Base-by-base conservation (phyloP, 2,113 vertebrate genomes). In the Hylia prasina region DNA sequence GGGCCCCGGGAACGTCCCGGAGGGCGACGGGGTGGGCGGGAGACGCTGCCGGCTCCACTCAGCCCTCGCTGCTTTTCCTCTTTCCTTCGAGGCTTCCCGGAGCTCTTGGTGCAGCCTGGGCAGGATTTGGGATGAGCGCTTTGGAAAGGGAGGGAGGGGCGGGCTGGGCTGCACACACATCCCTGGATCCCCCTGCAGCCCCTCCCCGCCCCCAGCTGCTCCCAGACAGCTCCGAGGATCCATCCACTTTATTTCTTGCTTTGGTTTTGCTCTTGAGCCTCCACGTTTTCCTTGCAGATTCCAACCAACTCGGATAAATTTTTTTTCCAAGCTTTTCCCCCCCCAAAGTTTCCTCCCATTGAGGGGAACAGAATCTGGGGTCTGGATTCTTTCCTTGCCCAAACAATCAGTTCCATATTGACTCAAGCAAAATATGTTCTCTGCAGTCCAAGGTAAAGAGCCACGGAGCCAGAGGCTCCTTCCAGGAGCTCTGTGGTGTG, bases 391-490 rank as follows among this genome's bases (percentile, higher is more conserved):
- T 88, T 35, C 16, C 80, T 90, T 64, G 61, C 60, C 58, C 66
- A 50, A 82, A 87, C 70, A 87, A 91, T 87, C 42, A 23, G 23
- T 80, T 82, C 57, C 53, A 6, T 80, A 82, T 90, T 97, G 93
- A 89, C 82, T 82, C 72, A 82, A 88, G 89, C 8, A 2, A 95
- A 92, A 87, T 84, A 92, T 56, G 77, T 91, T 94, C 42, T 77
- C 50, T 77, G 82, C 71, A 58, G 50, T 93, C 87, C 91, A 93
- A 23, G 5, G 42, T 90, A 91, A 89, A 93, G 91, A 45, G 47
- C 39, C 5, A 2, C 0, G 4, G 81, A 93, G 89, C 93, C 93
- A 96, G 2, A 15, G 84, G 73, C 69, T 93, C 70, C 84, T 94
- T 91, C 71, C 60, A 18, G 84, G 40, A 37, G 37, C 57, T 75